phyloP scores from a whole-genome alignment of 2,888 invertebrate genomes.

The Drosophila phalerata region DNA sequence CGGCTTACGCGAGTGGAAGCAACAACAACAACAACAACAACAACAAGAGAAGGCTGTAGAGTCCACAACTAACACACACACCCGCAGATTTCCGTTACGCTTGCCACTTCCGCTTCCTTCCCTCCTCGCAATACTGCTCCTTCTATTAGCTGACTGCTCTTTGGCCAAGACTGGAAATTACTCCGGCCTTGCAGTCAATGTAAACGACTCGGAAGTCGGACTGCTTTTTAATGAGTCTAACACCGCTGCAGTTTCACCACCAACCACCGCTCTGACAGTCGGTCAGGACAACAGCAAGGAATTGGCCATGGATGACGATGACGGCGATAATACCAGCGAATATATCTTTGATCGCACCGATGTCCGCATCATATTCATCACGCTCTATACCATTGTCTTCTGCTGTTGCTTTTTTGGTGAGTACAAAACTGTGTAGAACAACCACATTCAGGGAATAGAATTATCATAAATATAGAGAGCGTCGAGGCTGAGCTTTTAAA shows the following conservation, averaged over 20 bases:
- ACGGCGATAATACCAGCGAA: conserved; percentile 86
- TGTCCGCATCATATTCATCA: conserved; percentile 91
- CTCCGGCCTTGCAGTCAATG: conserved; percentile 40
- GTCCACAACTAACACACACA: conserved; percentile 16
- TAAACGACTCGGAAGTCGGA: conserved; percentile 58
- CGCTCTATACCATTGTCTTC: conserved; percentile 91
- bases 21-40: conserved; percentile 33
- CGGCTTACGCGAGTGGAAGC: conserved; percentile 48
- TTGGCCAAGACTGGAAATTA: conserved; percentile 48
- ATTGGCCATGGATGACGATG: conserved; percentile 48
- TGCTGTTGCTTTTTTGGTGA: conserved; percentile 94
- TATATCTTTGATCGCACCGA: conserved; percentile 92
- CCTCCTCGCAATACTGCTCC: conserved; percentile 20
- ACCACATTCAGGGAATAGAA: too few relatives aligned
- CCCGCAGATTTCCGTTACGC: conserved; percentile 25
- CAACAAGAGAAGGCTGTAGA: conserved; percentile 15
- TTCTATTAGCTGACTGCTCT: conserved; percentile 34
- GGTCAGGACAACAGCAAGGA: conserved; percentile 2
- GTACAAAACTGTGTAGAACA: conserved; percentile 82
- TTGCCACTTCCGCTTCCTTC: conserved; percentile 1
- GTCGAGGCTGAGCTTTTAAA: background rate
- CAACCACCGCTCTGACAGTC: conserved; percentile 35
- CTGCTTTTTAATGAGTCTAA: conserved; percentile 55
- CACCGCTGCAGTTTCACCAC: conserved; percentile 18
- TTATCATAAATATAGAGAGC: too few relatives aligned